These are phyloP conservation scores for Tapirus indicus DNA, from an alignment of 2,797 vertebrate species.

Conservation along the genomic window DNA sequence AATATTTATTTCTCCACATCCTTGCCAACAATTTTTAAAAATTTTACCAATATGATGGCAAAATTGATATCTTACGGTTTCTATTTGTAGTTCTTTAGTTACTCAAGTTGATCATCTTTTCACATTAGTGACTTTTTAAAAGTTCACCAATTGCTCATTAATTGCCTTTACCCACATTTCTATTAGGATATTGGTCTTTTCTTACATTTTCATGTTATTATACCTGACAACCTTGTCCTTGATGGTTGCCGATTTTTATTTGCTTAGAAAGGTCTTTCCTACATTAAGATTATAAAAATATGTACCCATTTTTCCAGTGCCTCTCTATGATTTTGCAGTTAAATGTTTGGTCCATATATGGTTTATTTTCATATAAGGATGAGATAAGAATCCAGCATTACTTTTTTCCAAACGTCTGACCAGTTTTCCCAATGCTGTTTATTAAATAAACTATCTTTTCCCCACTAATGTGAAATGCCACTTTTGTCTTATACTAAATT, in stretches of 20 bases:
- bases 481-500: not conserved
- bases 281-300: constrained; percentile 16
- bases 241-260: not conserved
- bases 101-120: not conserved
- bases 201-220: not conserved
- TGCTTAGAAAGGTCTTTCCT: not conserved
- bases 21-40: not conserved
- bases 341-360: not conserved
- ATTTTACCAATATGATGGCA: not conserved
- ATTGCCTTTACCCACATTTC: not conserved
- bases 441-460: not conserved
- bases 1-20: not conserved
- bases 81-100: not conserved
- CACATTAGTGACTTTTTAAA: not conserved
- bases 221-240: not conserved
- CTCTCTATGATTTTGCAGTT: not conserved
- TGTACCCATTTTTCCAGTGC: not conserved
- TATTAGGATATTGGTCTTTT: not conserved
- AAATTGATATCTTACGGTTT: not conserved
- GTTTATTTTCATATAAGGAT: not conserved
- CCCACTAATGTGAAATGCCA: not conserved
- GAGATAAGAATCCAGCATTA: not conserved
- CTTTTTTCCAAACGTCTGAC: not conserved
- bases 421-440: not conserved
- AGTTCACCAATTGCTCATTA: not conserved